phyloP scores from a whole-genome alignment of 2,113 vertebrate genomes.

The Ifrita kowaldi region DNA sequence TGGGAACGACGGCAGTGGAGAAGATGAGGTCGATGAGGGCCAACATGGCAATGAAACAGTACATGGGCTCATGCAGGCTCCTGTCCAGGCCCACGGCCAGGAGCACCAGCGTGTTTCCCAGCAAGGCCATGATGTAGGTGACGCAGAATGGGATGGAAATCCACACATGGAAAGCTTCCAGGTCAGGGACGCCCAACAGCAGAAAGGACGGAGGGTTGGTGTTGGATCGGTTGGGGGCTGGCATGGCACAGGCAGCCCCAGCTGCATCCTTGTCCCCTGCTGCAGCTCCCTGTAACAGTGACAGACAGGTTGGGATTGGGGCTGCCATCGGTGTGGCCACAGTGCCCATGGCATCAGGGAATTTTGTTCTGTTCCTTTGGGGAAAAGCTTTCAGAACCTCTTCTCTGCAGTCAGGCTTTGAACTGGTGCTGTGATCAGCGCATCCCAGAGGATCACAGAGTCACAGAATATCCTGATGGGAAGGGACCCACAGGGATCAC shows the following conservation, averaged over 20 bases:
- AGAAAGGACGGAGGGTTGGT: background rate
- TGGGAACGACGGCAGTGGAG: constrained; percentile 13
- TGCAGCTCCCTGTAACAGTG: background rate
- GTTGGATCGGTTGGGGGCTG: background rate
- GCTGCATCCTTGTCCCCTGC: background rate
- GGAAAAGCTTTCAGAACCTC: no score
- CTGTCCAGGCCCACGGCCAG: background rate
- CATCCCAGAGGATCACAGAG: background rate
- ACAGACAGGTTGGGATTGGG: background rate
- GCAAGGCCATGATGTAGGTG: background rate
- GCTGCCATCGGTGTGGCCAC: background rate
- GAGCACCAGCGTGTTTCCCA: constrained; percentile 44
- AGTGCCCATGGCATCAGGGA: accelerated
- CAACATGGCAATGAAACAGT: constrained; percentile 2
- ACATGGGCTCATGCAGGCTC: constrained; percentile 46
- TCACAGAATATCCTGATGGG: background rate
- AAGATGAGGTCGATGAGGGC: constrained; percentile 4
- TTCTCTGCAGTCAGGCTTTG: background rate
- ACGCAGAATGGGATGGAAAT: constrained; percentile 40
- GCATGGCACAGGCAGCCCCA: background rate
- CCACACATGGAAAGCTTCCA: constrained; percentile 24
- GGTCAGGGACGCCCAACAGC: constrained; percentile 33
- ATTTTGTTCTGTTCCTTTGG: background rate
- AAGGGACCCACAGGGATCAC: background rate
- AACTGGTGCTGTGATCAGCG: background rate